Evolutionary conservation across 2,113 vertebrate genomes (phyloP).

Genomic region (Accipiter cooperii): DNA sequence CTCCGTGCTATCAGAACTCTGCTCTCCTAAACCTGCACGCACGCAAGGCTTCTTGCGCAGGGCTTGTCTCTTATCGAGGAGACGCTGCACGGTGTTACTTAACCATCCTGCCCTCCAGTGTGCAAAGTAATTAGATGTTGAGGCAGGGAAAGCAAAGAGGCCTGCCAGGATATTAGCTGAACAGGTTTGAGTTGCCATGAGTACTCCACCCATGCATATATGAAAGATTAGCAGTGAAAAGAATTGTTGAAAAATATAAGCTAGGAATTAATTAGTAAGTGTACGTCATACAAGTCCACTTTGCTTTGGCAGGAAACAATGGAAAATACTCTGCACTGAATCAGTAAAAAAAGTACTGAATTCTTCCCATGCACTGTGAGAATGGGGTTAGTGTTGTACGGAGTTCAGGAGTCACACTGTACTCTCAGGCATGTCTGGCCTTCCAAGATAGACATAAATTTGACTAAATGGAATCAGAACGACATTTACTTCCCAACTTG

Average conservation of each 20-base stretch:
- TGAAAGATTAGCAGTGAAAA: constrained; percentile 34
- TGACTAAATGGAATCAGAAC: neutral
- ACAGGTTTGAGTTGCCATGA: neutral
- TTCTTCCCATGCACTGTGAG: neutral
- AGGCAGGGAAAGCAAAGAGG: no score
- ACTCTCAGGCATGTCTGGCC: neutral
- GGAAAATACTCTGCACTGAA: neutral
- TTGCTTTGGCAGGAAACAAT: neutral
- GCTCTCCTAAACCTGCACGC: no score
- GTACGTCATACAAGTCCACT: neutral
- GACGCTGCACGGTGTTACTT: no score
- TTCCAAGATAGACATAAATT: neutral
- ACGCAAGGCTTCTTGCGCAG: no score
- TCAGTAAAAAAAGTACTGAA: neutral
- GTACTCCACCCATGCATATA: constrained; percentile 13
- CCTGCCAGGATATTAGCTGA: no score
- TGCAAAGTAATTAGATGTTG: no score
- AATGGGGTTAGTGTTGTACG: neutral
- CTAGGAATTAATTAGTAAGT: neutral
- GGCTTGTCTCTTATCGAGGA: no score
- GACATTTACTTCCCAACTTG: neutral
- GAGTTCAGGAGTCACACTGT: neutral
- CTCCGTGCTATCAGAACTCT: no score
- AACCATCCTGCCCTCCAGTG: no score
- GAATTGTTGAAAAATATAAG: constrained; percentile 5